Evolutionary conservation across 2,113 vertebrate species (phyloP).

Genomic region (Hystrix cristata): DNA sequence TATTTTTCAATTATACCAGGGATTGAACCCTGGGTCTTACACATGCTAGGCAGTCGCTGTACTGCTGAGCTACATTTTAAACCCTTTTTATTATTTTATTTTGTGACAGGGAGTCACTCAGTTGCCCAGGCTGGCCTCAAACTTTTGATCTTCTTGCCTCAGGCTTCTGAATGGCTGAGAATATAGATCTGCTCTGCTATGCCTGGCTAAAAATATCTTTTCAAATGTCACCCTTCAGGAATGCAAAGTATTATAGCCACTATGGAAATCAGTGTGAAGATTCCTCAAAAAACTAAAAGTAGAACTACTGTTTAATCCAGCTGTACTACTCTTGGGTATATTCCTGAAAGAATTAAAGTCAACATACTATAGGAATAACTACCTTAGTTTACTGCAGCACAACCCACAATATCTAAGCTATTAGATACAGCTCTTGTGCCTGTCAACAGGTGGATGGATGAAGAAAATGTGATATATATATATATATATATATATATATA

Average conservation of each 20-base stretch:
- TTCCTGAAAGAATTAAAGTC: neutral
- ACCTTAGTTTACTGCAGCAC: neutral
- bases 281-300: neutral
- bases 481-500: neutral
- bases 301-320: neutral
- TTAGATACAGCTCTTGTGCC: neutral
- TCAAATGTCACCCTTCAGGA: neutral
- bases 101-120: neutral
- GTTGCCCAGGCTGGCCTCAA: neutral
- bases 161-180: neutral
- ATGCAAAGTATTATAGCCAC: neutral
- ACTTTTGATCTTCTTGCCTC: neutral
- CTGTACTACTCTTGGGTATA: neutral
- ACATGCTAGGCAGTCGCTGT: neutral
- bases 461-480: neutral
- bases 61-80: neutral
- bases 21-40: neutral
- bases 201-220: neutral
- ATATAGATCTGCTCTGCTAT: neutral
- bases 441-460: neutral
- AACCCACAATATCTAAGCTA: neutral
- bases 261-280: neutral
- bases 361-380: neutral
- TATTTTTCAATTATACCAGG: neutral
- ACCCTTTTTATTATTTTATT: neutral